A percentile compares a stretch with the other conserved stretches of the same genome.
Conservation (phyloP, 2,113 vertebrate genomes). For the Dendropsophus ebraccatus region DNA sequence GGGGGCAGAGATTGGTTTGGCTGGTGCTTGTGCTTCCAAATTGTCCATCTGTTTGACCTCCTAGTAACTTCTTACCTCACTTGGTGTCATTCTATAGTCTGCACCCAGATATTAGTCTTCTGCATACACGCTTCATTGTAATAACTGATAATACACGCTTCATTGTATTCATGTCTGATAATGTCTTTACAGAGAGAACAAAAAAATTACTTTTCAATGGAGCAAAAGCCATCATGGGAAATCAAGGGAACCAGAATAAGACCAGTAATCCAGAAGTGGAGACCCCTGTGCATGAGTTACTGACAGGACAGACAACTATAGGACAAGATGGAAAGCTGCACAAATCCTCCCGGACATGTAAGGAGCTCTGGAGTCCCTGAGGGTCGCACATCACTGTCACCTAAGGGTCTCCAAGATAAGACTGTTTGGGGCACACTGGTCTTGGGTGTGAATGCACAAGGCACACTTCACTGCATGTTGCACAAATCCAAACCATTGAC, state of each 20-base stretch:
- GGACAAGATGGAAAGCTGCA: conserved; percentile 73
- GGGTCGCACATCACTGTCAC: neutral
- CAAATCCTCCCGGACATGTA: conserved; percentile 44
- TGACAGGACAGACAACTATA: conserved; percentile 73
- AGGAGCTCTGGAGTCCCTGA: neutral
- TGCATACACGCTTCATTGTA: neutral
- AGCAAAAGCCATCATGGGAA: conserved; percentile 70
- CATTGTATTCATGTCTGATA: neutral
- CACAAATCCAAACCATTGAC: neutral
- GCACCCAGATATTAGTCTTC: too few relatives aligned
- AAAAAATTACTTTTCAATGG: conserved; percentile 74
- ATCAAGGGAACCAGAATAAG: neutral
- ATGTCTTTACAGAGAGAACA: conserved; percentile 71
- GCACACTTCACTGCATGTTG: neutral
- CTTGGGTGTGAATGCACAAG: neutral
- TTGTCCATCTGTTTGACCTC: too few relatives aligned
- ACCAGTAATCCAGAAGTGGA: neutral
- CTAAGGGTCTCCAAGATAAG: too few relatives aligned
- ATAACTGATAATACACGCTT: neutral
- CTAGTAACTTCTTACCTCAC: too few relatives aligned
- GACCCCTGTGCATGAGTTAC: conserved; percentile 4
- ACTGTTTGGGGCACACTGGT: neutral
- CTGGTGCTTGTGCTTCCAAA: too few relatives aligned
- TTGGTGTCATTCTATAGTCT: too few relatives aligned
- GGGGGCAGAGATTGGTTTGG: too few relatives aligned